These are phyloP conservation scores for Scrobipalpa atriplicella DNA, from an alignment of 2,888 invertebrate genomes.

Conservation along the genomic window DNA sequence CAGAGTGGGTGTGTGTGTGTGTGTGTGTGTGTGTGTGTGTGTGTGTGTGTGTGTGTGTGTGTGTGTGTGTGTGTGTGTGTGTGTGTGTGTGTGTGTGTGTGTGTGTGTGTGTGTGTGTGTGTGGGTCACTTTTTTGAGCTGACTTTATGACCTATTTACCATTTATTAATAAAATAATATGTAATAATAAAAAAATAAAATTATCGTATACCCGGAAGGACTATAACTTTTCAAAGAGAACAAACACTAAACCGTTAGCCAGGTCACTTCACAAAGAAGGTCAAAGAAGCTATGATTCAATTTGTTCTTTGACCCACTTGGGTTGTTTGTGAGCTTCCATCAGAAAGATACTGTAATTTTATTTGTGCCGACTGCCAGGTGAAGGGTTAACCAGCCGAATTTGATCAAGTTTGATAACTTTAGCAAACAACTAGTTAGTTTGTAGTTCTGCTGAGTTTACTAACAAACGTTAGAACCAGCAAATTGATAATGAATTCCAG, in stretches of 20 bases:
- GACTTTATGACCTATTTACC: too few species aligned
- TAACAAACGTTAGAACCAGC: neutral
- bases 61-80: too few species aligned
- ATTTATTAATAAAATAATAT: too few species aligned
- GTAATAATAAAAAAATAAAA: too few species aligned
- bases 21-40: too few species aligned
- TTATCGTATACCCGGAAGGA: neutral
- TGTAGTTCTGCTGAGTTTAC: neutral
- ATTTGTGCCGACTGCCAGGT: conserved; percentile 9
- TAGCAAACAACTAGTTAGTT: neutral
- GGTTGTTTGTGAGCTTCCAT: neutral
- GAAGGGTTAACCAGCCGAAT: neutral
- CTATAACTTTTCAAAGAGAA: neutral
- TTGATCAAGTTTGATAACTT: conserved; percentile 2
- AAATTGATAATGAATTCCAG: neutral
- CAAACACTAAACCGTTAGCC: conserved; percentile 3
- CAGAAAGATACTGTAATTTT: conserved; percentile 11
- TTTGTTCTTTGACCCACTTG: conserved; percentile 11
- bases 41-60: too few species aligned
- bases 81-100: too few species aligned
- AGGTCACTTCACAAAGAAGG: neutral
- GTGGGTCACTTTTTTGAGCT: too few species aligned
- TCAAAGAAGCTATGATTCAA: conserved; percentile 15
- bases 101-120: too few species aligned
- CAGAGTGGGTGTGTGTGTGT: too few species aligned